These are phyloP conservation scores for Pygmarrhopalites habei DNA, from an alignment of 1,140 invertebrate genomes.

Conservation along the genomic window DNA sequence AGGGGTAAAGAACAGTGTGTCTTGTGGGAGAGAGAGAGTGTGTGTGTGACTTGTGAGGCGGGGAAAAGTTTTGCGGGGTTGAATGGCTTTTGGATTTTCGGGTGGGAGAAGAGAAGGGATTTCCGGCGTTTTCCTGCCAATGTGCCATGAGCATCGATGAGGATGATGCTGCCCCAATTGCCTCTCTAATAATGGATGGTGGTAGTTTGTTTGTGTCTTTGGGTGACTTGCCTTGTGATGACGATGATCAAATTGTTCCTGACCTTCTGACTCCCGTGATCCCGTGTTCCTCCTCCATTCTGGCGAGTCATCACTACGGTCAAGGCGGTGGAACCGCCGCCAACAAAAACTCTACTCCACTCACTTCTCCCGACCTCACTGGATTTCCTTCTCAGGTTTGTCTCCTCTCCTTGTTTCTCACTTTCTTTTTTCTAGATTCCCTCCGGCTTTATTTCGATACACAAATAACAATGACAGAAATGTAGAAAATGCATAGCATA, in stretches of 20 bases:
- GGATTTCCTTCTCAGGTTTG: not conserved
- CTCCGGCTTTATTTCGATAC: not conserved
- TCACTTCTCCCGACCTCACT: not conserved
- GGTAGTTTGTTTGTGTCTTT: slow-evolving; percentile 31
- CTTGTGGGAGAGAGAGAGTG: too few species aligned
- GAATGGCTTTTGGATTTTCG: too few species aligned
- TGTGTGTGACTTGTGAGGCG: too few species aligned
- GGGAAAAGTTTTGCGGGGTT: too few species aligned
- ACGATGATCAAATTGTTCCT: slow-evolving; percentile 32
- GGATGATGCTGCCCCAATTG: slow-evolving; percentile 21
- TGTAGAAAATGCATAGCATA: not conserved
- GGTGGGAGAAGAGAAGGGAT: too few species aligned
- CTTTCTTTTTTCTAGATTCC: too few species aligned
- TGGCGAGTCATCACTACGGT: slow-evolving; percentile 24
- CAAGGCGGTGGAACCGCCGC: slow-evolving; percentile 22
- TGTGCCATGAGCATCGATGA: slow-evolving; percentile 32
- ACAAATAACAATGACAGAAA: not conserved
- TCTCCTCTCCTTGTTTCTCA: too few species aligned
- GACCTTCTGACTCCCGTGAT: slow-evolving; percentile 26
- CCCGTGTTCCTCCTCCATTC: slow-evolving; percentile 27
- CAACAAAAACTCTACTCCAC: not conserved
- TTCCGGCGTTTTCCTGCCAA: too few species aligned
- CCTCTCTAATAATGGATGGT: slow-evolving; percentile 24
- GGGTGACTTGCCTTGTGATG: slow-evolving; percentile 26
- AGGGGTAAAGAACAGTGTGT: too few species aligned